Conservation (phyloP, 2,888 invertebrate genomes). For the Apotomis capreana region DNA sequence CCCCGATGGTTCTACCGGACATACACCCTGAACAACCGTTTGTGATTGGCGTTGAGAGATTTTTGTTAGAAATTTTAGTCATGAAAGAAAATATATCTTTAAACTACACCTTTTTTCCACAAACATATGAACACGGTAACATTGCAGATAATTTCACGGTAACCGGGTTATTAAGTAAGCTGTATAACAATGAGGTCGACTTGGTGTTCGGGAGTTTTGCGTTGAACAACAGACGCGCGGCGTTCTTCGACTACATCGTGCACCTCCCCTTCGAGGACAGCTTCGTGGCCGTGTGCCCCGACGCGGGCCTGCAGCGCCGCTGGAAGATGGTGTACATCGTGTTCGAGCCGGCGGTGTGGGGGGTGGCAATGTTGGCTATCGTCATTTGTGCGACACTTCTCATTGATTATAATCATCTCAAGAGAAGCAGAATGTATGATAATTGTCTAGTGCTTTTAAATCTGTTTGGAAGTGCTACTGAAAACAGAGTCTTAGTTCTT, state of each 20-base stretch:
- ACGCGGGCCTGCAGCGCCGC: constrained; percentile 22
- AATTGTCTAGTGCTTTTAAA: constrained; percentile 10
- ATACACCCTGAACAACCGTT: not conserved
- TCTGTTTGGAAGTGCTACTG: constrained; percentile 21
- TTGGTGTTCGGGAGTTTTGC: constrained; percentile 36
- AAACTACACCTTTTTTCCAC: constrained; percentile 31
- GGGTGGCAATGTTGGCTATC: not conserved
- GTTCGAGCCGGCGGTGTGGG: constrained; percentile 32
- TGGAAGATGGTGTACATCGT: constrained; percentile 42
- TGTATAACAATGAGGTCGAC: constrained; percentile 38
- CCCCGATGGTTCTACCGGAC: constrained; percentile 29
- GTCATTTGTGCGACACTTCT: constrained; percentile 23
- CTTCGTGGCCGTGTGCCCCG: constrained; percentile 23
- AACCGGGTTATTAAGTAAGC: constrained; percentile 32
- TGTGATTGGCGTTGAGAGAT: constrained; percentile 38
- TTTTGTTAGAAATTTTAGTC: constrained; percentile 31
- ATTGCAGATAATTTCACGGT: constrained; percentile 38
- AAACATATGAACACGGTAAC: constrained; percentile 27
- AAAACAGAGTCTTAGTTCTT: constrained; percentile 8
- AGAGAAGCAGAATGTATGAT: not conserved
- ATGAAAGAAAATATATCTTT: constrained; percentile 19
- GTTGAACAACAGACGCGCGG: constrained; percentile 27
- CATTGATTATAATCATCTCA: not conserved
- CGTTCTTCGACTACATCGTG: constrained; percentile 31
- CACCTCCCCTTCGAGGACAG: constrained; percentile 37